Base-by-base conservation (phyloP, 1,140 invertebrate genomes). In the Bilobella aurantiaca region DNA sequence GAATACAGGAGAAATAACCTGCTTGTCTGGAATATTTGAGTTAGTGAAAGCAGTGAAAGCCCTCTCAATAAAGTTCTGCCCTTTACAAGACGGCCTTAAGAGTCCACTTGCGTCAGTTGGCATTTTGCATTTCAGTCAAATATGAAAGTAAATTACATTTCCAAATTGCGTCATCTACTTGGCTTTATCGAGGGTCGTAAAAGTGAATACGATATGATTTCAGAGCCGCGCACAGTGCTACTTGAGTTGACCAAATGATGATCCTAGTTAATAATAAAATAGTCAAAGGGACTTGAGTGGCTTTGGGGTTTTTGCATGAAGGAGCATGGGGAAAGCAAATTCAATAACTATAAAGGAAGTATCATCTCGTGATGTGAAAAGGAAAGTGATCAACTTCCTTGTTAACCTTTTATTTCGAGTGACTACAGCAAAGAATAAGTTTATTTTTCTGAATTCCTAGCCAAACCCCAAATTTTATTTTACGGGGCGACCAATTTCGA, bases 281-380 rank as follows among this genome's bases (percentile, higher is more conserved):
- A 23, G 8, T 18, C 34, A 42, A 42, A 42, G 18, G 34, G 34
- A 42, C 8, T 42, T 18, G 34, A 42, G 34, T 42, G 34, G 34
- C 18, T 42, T 53, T 53, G 49, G 49, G 49, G 49, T 59, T 16
- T 59, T 32, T 59, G 27, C 58, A 59, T 59, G 58, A 14, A 29
- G 58, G 18, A 59, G 12, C 34, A 23, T 18, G 21, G 12, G 63
- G 53, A 65, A 65, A n/a, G 25, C 57, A 65, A 65, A 65, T 65
- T 65, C 63, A 65, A 65, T 65, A 65, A 65, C 63, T 59, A 65
- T 65, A 65, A 65, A 65, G 63, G 63, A 34, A 59, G 58, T 65
- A 65, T 65, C 63, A 59, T 58, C 49, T 65, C 63, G 29, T 65
- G 53, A 65, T 18, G 49, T 53, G 49, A 53, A 53, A 53, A 23